These are phyloP conservation scores for Scomber colias DNA, from an alignment of 2,113 vertebrate genomes.

Conservation along the genomic window DNA sequence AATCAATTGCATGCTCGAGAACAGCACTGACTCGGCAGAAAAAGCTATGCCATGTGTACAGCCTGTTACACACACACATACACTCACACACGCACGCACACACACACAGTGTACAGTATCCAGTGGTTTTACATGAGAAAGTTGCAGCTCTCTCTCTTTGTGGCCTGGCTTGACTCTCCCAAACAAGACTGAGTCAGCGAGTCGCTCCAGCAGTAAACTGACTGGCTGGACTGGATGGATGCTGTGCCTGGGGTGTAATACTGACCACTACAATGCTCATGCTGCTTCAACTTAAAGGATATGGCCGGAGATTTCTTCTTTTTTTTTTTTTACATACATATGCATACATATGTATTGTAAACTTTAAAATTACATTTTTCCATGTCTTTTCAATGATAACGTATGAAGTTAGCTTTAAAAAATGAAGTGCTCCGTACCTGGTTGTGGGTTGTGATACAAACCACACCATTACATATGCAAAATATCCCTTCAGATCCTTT, in stretches of 20 bases:
- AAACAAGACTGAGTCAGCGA: constrained; percentile 67
- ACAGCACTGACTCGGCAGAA: constrained; percentile 79
- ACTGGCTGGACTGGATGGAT: constrained; percentile 29
- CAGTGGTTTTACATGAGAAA: constrained; percentile 70
- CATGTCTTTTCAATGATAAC: no score
- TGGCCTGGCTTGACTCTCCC: constrained; percentile 67
- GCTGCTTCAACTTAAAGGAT: background rate
- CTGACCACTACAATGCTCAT: constrained; percentile 17
- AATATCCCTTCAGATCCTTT: no score
- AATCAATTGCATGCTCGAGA: constrained; percentile 78
- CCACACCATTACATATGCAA: no score
- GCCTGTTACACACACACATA: constrained; percentile 1
- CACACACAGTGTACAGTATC: constrained; percentile 52
- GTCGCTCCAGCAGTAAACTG: constrained; percentile 43
- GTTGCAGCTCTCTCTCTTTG: constrained; percentile 53
- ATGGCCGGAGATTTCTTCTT: no score
- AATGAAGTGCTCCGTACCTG: no score
- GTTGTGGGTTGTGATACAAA: no score
- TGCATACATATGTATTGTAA: no score
- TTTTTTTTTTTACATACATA: no score
- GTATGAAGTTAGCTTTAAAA: no score
- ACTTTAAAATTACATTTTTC: no score
- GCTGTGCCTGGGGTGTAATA: constrained; percentile 7
- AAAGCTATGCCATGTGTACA: constrained; percentile 44
- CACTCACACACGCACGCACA: background rate